phyloP scores from a whole-genome alignment of 2,888 invertebrate genomes.

The Chesias legatella region DNA sequence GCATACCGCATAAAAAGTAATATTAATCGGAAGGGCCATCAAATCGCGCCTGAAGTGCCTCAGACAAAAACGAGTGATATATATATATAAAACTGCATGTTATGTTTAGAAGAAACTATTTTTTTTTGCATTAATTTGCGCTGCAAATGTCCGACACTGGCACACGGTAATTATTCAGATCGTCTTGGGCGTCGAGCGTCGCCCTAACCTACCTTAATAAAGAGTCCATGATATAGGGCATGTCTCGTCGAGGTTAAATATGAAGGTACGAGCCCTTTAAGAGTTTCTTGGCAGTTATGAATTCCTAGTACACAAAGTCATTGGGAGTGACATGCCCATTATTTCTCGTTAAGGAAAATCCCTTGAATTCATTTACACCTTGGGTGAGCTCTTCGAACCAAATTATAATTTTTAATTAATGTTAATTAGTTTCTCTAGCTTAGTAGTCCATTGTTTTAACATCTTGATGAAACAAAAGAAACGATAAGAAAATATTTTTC shows the following conservation, averaged over 20 bases:
- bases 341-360: constrained; percentile 68
- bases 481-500: too few relatives aligned
- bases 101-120: too few relatives aligned
- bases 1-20: too few relatives aligned
- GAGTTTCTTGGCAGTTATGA: constrained; percentile 44
- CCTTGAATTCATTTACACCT: constrained; percentile 71
- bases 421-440: constrained; percentile 39
- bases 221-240: constrained; percentile 20
- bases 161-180: too few relatives aligned
- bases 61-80: too few relatives aligned
- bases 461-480: constrained; percentile 6
- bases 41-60: too few relatives aligned
- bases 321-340: constrained; percentile 82
- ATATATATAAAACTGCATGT: too few relatives aligned
- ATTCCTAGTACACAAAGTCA: constrained; percentile 77
- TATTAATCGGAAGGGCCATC: too few relatives aligned
- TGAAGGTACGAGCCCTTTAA: constrained; percentile 35
- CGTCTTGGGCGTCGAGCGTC: too few relatives aligned
- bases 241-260: constrained; percentile 21
- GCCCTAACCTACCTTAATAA: constrained; percentile 20
- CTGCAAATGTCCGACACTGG: too few relatives aligned
- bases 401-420: constrained; percentile 55
- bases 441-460: constrained; percentile 18
- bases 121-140: too few relatives aligned
- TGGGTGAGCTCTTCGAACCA: constrained; percentile 30